Base-by-base conservation (phyloP, 2,797 vertebrate species). In the Oryzias dopingdopingensis region DNA sequence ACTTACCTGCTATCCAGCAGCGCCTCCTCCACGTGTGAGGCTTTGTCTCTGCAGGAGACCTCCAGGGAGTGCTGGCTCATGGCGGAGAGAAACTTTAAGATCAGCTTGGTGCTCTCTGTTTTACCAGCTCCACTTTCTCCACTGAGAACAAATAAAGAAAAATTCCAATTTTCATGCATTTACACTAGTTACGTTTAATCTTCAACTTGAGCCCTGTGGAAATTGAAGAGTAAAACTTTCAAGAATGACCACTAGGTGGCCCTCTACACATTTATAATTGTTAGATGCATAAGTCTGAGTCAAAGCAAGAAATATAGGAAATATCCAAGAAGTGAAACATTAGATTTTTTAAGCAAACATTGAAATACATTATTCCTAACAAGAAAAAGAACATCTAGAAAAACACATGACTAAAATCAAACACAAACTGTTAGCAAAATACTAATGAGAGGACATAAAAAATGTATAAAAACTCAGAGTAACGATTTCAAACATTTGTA, bases 61-160 rank as follows among this genome's bases (percentile, higher is more conserved):
- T 97, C 95, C 85, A 95, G 79, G 0, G 94, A 95, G 77, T 94
- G 93, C 56, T 97, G 95, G 80, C 97, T 99, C 94, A 97, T 93
- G 59, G 91, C 93, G 0, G 97, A 99, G 69, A 99, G 86, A 80
- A 96, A 99, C 83, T 92, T 93, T 77, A 99, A 91, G 76, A 99
- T 98, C 75, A 98, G 81, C 53, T 99, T 99, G 10, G 96, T 99
- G 91, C 96, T 98, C 76, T 99, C 97, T 0, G 97, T 99, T 81
- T 99, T 99, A 4, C 97, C 97, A 0, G 96, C 96, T 24, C 97
- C 97, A n/a, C 96, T 99, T 78, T 99, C 97, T 0, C 96, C 97
- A 20, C 97, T 99, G 87, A 20, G 17, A 60, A n/a, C 0, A 42
- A 12, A 17, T 15, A 43, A 4, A 42, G 42, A 14, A 29, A 12